phyloP scores from a whole-genome alignment of 2,113 vertebrate genomes.

The Pogona vitticeps region DNA sequence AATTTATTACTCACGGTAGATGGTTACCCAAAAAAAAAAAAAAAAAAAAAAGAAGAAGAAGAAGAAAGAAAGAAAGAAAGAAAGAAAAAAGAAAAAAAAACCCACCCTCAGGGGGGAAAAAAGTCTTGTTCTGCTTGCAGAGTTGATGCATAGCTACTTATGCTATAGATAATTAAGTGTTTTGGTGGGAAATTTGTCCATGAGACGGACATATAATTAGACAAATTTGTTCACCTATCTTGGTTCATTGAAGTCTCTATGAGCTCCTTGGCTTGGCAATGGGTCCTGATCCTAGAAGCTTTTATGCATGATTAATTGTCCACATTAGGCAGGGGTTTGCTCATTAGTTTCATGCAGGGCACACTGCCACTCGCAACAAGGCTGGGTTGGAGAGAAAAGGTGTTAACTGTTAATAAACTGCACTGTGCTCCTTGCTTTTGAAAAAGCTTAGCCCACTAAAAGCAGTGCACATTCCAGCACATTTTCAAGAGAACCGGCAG shows the following conservation, averaged over 20 bases:
- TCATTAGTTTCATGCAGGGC: constrained; percentile 79
- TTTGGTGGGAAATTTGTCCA: constrained; percentile 78
- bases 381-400: constrained; percentile 72
- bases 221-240: constrained; percentile 77
- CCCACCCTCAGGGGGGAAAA: too few species aligned
- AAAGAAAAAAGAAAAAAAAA: constrained; percentile 46
- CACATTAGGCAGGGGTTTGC: constrained; percentile 79
- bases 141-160: constrained; percentile 66
- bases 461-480: constrained; percentile 28
- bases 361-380: constrained; percentile 73
- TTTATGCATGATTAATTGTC: constrained; percentile 83
- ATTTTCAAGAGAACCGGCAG: constrained; percentile 44
- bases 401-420: constrained; percentile 76
- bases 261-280: constrained; percentile 71
- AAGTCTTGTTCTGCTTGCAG: constrained; percentile 67
- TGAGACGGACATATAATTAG: constrained; percentile 78
- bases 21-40: constrained; percentile 64
- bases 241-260: constrained; percentile 75
- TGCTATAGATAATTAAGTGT: constrained; percentile 78
- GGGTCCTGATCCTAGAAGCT: constrained; percentile 76
- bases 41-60: constrained; percentile 55
- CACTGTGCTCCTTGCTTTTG: constrained; percentile 44
- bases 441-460: constrained; percentile 34
- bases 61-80: too few species aligned
- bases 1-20: constrained; percentile 77